A percentile compares a stretch with the other conserved stretches of the same genome.
These are phyloP conservation scores for Pampus argenteus DNA, from an alignment of 2,797 vertebrate genomes.

Conservation along the genomic window DNA sequence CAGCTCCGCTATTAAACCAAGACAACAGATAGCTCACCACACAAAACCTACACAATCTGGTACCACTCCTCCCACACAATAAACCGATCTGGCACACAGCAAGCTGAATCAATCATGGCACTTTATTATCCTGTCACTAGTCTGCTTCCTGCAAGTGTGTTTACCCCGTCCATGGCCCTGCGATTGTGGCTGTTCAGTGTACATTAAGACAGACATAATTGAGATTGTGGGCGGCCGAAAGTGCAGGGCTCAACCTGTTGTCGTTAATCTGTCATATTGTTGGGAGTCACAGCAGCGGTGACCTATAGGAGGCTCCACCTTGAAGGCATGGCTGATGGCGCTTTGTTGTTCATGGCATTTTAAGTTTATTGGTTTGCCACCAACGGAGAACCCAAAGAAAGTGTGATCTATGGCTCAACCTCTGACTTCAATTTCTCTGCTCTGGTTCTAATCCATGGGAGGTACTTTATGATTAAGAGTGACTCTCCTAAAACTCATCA, in stretches of 20 bases:
- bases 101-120: slow-evolving; percentile 85
- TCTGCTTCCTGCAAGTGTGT: slow-evolving; percentile 85
- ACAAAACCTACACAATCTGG: slow-evolving; percentile 80
- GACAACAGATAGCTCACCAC: slow-evolving; percentile 65
- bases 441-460: slow-evolving; percentile 68
- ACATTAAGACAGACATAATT: slow-evolving; percentile 86
- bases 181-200: slow-evolving; percentile 80
- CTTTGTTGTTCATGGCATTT: slow-evolving; percentile 82
- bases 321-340: slow-evolving; percentile 74
- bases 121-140: slow-evolving; percentile 87
- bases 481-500: slow-evolving; percentile 66
- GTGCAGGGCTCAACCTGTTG: slow-evolving; percentile 83
- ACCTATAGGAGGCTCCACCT: slow-evolving; percentile 80
- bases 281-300: slow-evolving; percentile 72
- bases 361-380: slow-evolving; percentile 81
- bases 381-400: slow-evolving; percentile 75
- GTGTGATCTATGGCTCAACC: slow-evolving; percentile 72
- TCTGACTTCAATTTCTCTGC: slow-evolving; percentile 69
- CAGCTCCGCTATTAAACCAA: slow-evolving; percentile 43
- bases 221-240: slow-evolving; percentile 84
- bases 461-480: slow-evolving; percentile 63
- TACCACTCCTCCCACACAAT: slow-evolving; percentile 81
- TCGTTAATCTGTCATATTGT: slow-evolving; percentile 88
- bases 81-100: slow-evolving; percentile 80
- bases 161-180: slow-evolving; percentile 81